Base-by-base conservation (phyloP, 2,888 invertebrate species). In the Cerastoderma edule region DNA sequence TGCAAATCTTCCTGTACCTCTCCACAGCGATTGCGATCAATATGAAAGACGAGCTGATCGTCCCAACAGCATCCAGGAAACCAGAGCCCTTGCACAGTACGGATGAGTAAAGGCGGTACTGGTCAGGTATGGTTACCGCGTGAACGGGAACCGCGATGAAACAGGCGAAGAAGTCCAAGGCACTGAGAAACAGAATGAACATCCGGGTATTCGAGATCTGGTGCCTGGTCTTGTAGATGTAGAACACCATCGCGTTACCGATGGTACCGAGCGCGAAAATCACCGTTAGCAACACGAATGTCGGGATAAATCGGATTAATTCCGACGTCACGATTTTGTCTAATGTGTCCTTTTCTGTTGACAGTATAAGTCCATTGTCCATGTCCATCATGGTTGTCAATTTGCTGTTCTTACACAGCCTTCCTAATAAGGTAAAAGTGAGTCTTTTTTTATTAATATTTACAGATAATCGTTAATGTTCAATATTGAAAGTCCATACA, bases 211-310 rank as follows among this genome's bases (percentile, higher is more conserved):
- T 60, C 13, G 60, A 60, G 5, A 0, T 60, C n/a, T 32, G 39
- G 27, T 39, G 39, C 27, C 35, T 60, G 8, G 60, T 60, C 24
- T 60, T 39, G 27, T 60, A 60, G 24, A 60, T 33, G 39, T 60
- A 60, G 33, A 60, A 60, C 60, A 60, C 60, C 0, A 60, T 6
- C 39, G 39, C 60, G 24, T 60, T 60, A 16, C 60, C 60, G 33
- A 60, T 39, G 2, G 60, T 22, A 4, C 60, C 60, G 4, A 60
- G 39, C 22, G 39, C 22, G 39, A 60, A 60, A 22, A 60, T 60
- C 39, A 39, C 39, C 39, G 60, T 22, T 27, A 60, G 60, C 10
- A 60, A 32, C 8, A 39, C n/a, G 24, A 60, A 33, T 39, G 60
- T 60, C 19, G 60, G 60, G 27, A 39, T 39, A 35, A 60, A 60